These are phyloP conservation scores for Phylloscopus whistleri DNA, from an alignment of 2,113 vertebrate species.

Conservation along the genomic window DNA sequence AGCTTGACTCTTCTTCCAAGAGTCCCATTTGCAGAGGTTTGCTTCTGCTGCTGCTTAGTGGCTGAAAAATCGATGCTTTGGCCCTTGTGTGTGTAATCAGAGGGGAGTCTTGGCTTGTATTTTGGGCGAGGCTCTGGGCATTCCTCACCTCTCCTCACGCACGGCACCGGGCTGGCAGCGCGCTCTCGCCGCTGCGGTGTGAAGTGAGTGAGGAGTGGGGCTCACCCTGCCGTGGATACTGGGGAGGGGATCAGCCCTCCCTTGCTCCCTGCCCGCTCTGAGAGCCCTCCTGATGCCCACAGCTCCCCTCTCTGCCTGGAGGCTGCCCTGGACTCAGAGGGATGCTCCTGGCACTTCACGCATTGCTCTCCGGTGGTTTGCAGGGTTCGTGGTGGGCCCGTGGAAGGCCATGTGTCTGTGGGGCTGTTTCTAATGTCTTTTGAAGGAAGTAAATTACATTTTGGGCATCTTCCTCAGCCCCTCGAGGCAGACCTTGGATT, in stretches of 20 bases:
- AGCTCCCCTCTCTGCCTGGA: background rate
- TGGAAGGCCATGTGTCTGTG: background rate
- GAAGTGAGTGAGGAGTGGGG: background rate
- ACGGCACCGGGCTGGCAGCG: accelerated
- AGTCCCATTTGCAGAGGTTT: background rate
- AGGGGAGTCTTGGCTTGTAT: background rate
- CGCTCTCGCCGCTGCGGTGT: accelerated
- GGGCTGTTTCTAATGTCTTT: slow-evolving; percentile 2
- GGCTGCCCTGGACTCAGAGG: background rate
- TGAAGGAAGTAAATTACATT: slow-evolving; percentile 1
- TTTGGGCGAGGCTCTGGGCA: background rate
- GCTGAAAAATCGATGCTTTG: background rate
- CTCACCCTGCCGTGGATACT: background rate
- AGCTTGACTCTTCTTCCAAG: background rate
- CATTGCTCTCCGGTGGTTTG: background rate
- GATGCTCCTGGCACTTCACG: background rate
- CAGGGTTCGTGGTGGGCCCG: accelerated
- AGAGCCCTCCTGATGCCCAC: background rate
- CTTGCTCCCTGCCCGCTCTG: accelerated
- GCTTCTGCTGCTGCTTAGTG: background rate
- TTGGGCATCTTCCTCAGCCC: background rate
- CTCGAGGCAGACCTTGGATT: background rate
- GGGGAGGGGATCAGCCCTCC: background rate
- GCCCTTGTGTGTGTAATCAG: background rate
- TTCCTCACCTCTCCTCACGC: background rate